A percentile compares a stretch with the other conserved stretches of the same genome.
These are phyloP conservation scores for Euthynnus affinis DNA, from an alignment of 2,797 vertebrate species.

Conservation along the genomic window DNA sequence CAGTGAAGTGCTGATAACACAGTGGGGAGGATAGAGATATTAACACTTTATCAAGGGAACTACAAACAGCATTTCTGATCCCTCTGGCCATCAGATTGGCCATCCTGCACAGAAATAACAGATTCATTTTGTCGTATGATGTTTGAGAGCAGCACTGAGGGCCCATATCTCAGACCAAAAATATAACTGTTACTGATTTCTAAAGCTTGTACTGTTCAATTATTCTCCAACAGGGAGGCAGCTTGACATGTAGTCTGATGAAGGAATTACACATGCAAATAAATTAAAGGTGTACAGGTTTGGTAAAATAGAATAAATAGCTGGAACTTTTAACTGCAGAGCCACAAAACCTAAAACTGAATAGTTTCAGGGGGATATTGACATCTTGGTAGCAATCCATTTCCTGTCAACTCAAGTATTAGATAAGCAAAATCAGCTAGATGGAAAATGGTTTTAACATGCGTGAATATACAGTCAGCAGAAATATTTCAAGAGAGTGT, in stretches of 20 bases:
- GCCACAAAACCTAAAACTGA: conserved; percentile 18
- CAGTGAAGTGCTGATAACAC: conserved; percentile 55
- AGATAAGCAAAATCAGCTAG: conserved; percentile 18
- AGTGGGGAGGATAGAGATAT: conserved; percentile 48
- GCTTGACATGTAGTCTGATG: conserved; percentile 9
- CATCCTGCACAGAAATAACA: conserved; percentile 40
- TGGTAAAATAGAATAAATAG: conserved; percentile 20
- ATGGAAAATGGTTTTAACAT: conserved; percentile 11
- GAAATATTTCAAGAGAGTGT: not conserved
- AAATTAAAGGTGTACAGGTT: conserved; percentile 12
- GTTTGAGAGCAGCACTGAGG: conserved; percentile 30
- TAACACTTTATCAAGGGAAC: conserved; percentile 52
- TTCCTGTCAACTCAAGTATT: conserved; percentile 10
- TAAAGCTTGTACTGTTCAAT: not conserved
- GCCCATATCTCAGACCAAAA: conserved; percentile 21
- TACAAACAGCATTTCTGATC: conserved; percentile 48
- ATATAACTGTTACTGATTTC: conserved; percentile 21
- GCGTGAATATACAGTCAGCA: not conserved
- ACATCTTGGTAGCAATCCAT: not conserved
- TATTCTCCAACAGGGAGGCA: conserved; percentile 34
- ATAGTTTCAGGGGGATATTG: conserved; percentile 4
- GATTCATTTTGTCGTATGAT: conserved; percentile 50
- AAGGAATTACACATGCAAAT: conserved; percentile 27
- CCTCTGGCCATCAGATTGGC: conserved; percentile 41
- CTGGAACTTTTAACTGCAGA: conserved; percentile 20